Conservation (phyloP, 1,140 invertebrate genomes). For the Aphelinus atriplicis region DNA sequence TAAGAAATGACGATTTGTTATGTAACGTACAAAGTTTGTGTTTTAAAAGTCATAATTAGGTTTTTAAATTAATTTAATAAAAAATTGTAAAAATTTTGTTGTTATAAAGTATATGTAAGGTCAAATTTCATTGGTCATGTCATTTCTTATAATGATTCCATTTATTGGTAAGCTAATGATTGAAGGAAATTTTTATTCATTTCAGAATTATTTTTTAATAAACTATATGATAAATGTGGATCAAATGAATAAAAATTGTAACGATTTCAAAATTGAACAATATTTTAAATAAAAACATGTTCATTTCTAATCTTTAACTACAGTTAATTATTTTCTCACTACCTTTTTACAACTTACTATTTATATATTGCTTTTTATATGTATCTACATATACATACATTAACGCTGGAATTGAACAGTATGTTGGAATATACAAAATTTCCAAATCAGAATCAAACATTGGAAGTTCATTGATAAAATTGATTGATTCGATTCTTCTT, state of each 20-base stretch:
- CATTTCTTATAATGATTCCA: slow-evolving; percentile 14
- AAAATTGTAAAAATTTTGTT: slow-evolving; percentile 31
- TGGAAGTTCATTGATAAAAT: no score
- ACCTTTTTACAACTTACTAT: no score
- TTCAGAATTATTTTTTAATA: slow-evolving; percentile 19
- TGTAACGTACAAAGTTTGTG: slow-evolving; percentile 32
- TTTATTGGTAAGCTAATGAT: no score
- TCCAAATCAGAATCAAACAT: no score
- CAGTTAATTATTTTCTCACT: no score
- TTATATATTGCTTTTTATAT: no score
- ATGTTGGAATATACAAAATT: no score
- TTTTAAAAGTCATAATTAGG: slow-evolving; percentile 15
- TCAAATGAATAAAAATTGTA: slow-evolving; percentile 22
- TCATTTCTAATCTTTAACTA: background rate
- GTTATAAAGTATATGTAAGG: slow-evolving; percentile 22
- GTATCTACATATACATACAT: no score
- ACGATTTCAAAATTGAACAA: slow-evolving; percentile 18
- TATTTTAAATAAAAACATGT: slow-evolving; percentile 28
- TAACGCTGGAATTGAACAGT: no score
- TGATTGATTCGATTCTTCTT: no score
- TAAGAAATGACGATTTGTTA: slow-evolving; percentile 31
- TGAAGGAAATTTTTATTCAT: slow-evolving; percentile 7
- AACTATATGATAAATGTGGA: slow-evolving; percentile 10
- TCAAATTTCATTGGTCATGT: slow-evolving; percentile 24
- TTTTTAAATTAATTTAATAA: slow-evolving; percentile 17